Percentiles rank a stretch among this genome's conserved stretches.
These are phyloP conservation scores for Magallana nippona DNA, from an alignment of 2,888 invertebrate genomes.

Conservation along the genomic window DNA sequence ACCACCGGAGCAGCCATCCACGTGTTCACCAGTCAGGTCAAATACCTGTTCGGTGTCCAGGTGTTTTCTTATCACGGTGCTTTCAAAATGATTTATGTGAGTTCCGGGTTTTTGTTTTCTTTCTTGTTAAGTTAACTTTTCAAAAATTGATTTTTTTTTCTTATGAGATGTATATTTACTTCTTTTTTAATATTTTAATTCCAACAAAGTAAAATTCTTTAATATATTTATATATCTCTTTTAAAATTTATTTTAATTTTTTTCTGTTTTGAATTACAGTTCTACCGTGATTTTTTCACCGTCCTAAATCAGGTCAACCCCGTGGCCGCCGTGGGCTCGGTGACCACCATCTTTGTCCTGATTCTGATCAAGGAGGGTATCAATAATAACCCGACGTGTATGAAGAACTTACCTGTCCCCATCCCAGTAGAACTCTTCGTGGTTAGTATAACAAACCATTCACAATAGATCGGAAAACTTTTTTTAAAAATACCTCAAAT, in stretches of 20 bases:
- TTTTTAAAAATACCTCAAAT: not conserved
- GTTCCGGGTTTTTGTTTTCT: conserved; percentile 45
- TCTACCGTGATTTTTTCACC: conserved; percentile 83
- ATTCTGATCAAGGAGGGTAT: conserved; percentile 81
- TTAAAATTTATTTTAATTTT: not conserved
- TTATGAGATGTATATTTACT: too few relatives aligned
- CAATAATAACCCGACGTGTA: conserved; percentile 69
- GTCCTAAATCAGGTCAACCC: conserved; percentile 84
- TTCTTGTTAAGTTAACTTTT: too few relatives aligned
- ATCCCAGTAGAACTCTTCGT: conserved; percentile 63
- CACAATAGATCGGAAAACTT: not conserved
- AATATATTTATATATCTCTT: not conserved
- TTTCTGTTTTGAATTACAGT: conserved; percentile 79
- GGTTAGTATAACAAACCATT: conserved; percentile 51
- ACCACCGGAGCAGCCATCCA: conserved; percentile 92
- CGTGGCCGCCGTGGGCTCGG: conserved; percentile 86
- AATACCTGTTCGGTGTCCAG: conserved; percentile 79
- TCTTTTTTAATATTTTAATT: too few relatives aligned
- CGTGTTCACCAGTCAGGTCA: conserved; percentile 88
- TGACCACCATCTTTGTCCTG: conserved; percentile 84
- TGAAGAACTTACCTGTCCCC: conserved; percentile 55
- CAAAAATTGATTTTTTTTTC: too few relatives aligned
- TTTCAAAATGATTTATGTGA: conserved; percentile 86
- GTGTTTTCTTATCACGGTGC: conserved; percentile 76
- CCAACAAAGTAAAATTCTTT: too few relatives aligned